Evolutionary conservation across 2,113 vertebrate species (phyloP).

Genomic region (Epinephelus moara): DNA sequence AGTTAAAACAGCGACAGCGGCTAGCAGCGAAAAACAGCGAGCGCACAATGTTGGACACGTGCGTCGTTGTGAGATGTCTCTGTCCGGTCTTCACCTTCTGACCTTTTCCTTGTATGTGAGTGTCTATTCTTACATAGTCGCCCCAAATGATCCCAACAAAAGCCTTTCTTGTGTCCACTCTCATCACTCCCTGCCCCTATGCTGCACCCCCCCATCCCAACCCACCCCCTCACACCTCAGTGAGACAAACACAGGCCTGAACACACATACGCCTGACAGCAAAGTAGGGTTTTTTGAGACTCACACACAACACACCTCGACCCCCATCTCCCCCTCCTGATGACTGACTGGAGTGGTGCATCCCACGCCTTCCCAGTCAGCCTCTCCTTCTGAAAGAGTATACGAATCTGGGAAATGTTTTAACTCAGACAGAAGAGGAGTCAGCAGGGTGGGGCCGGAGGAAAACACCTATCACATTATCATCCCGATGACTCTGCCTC

Average conservation of each 20-base stretch:
- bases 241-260: constrained; percentile 29
- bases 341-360: constrained; percentile 52
- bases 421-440: constrained; percentile 45
- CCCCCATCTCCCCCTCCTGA: constrained; percentile 8
- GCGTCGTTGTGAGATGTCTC: constrained; percentile 44
- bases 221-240: constrained; percentile 54
- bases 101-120: constrained; percentile 48
- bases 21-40: constrained; percentile 19
- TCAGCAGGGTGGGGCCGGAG: constrained; percentile 63
- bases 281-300: constrained; percentile 32
- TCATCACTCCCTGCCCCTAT: constrained; percentile 30
- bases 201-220: constrained; percentile 7
- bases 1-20: constrained; percentile 52
- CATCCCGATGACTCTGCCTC: constrained; percentile 44
- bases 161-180: constrained; percentile 43
- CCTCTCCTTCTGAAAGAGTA: constrained; percentile 51
- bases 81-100: constrained; percentile 59
- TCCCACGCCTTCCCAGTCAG: constrained; percentile 73
- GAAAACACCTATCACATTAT: constrained; percentile 42
- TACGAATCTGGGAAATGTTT: constrained; percentile 46
- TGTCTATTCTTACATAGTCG: constrained; percentile 32
- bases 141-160: constrained; percentile 53
- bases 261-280: constrained; percentile 44
- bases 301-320: background rate
- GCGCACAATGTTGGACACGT: constrained; percentile 43